Conservation (phyloP, 2,888 invertebrate species). For the Coecobrya sp. region DNA sequence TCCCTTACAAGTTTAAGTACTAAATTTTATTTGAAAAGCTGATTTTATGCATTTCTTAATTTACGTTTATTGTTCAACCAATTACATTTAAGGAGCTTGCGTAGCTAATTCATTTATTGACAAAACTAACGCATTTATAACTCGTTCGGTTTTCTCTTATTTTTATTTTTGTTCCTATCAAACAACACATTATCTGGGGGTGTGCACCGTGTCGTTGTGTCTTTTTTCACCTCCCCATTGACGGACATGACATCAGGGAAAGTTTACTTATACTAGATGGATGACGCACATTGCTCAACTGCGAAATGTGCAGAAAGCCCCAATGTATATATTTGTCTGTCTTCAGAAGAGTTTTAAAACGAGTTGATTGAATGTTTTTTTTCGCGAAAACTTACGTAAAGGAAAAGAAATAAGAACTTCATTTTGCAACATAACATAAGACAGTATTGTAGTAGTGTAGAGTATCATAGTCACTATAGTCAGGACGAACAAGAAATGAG, state of each 20-base stretch:
- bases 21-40: too few relatives aligned
- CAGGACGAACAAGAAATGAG: neutral
- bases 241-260: slow-evolving; percentile 49
- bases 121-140: too few relatives aligned
- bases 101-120: too few relatives aligned
- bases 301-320: neutral
- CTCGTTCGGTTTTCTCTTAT: too few relatives aligned
- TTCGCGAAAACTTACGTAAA: slow-evolving; percentile 4
- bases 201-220: neutral
- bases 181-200: neutral
- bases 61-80: too few relatives aligned
- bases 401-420: neutral
- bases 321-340: slow-evolving; percentile 19
- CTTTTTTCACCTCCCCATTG: neutral
- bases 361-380: slow-evolving; percentile 34
- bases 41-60: too few relatives aligned
- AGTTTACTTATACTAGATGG: slow-evolving; percentile 6
- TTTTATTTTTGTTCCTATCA: neutral
- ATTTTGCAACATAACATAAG: neutral
- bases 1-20: too few relatives aligned
- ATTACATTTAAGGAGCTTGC: too few relatives aligned
- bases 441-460: neutral
- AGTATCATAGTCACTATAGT: neutral
- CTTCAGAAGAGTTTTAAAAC: slow-evolving; percentile 25
- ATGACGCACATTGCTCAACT: slow-evolving; percentile 6